Evolutionary conservation across 2,888 invertebrate species (phyloP).

Genomic region (Furcula furcula): DNA sequence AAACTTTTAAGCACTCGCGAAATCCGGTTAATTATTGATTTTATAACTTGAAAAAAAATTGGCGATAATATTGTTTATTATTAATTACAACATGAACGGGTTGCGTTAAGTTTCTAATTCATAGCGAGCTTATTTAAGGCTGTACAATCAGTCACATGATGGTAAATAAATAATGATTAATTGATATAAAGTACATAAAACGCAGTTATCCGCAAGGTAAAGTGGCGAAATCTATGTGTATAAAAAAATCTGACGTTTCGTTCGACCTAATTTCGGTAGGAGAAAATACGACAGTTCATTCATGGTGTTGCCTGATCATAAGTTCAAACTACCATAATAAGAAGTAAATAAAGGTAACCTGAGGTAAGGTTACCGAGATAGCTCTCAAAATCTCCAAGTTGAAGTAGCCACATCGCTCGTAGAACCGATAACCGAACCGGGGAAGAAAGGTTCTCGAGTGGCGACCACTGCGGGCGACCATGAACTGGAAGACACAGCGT

Average conservation of each 20-base stretch:
- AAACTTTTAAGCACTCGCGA: slow-evolving; percentile 11
- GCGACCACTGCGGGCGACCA: too few relatives aligned
- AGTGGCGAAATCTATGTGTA: slow-evolving; percentile 30
- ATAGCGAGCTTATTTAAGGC: slow-evolving; percentile 28
- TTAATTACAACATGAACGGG: background rate
- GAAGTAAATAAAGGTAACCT: too few relatives aligned
- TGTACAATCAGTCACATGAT: slow-evolving; percentile 48
- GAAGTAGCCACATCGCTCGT: too few relatives aligned
- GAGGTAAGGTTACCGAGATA: too few relatives aligned
- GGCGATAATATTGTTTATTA: background rate
- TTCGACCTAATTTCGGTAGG: slow-evolving; percentile 31
- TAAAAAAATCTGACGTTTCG: too few relatives aligned
- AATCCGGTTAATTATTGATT: slow-evolving; percentile 22
- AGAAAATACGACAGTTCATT: slow-evolving; percentile 23
- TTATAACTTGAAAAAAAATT: slow-evolving; percentile 10
- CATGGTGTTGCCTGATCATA: slow-evolving; percentile 7
- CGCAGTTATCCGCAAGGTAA: slow-evolving; percentile 16
- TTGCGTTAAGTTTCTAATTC: slow-evolving; percentile 17
- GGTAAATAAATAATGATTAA: slow-evolving; percentile 40
- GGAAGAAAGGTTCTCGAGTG: too few relatives aligned
- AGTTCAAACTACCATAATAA: background rate
- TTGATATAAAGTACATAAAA: slow-evolving; percentile 40
- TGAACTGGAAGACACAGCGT: too few relatives aligned
- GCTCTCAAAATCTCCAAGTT: too few relatives aligned
- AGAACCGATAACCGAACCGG: too few relatives aligned